Evolutionary conservation across 2,113 vertebrate genomes (phyloP).

Genomic region (Poicephalus meyeri): DNA sequence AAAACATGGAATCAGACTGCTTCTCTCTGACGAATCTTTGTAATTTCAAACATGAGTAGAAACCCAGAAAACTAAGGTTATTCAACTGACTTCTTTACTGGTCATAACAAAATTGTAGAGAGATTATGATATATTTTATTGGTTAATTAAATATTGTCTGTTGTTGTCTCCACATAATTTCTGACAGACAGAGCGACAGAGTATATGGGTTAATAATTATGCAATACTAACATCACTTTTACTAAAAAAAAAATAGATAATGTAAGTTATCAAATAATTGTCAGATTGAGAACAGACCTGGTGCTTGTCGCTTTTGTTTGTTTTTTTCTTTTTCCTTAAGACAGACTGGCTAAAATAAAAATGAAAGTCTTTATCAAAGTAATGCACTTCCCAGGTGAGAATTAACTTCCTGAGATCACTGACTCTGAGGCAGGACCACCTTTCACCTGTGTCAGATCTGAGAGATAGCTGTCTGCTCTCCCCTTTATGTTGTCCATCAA

Average conservation of each 20-base stretch:
- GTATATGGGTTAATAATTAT: neutral
- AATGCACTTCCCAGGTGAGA: neutral
- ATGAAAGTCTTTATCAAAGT: neutral
- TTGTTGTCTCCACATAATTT: neutral
- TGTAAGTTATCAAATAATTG: neutral
- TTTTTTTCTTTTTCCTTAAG: neutral
- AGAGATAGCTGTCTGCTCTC: neutral
- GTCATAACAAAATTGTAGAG: neutral
- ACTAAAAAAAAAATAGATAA: neutral
- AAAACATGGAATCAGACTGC: neutral
- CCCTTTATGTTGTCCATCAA: neutral
- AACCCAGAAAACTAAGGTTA: neutral
- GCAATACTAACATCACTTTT: neutral
- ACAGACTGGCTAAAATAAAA: neutral
- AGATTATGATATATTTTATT: neutral
- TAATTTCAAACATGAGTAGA: neutral
- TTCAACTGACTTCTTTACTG: neutral
- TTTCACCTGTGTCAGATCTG: neutral
- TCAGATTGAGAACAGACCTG: neutral
- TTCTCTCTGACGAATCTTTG: neutral
- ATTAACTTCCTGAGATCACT: neutral
- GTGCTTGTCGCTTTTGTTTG: neutral
- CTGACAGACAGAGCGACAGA: neutral
- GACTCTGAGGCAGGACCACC: fast-evolving
- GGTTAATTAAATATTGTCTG: neutral